A percentile compares a stretch with the other conserved stretches of the same genome.
Conservation (phyloP, 2,888 invertebrate species). For the Apotomis capreana region DNA sequence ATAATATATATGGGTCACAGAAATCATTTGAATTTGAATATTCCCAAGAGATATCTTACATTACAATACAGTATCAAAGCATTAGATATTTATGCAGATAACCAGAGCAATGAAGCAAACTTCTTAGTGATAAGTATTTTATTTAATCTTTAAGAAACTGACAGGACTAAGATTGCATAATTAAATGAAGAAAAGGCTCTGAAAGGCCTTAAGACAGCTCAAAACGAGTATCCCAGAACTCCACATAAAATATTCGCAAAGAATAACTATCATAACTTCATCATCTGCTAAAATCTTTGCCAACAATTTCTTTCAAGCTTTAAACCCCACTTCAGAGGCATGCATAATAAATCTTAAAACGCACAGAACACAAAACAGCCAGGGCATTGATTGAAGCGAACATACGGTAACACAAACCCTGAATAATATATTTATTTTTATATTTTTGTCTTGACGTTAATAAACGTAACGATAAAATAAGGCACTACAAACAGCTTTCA, state of each 20-base stretch:
- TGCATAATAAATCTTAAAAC: slow-evolving; percentile 38
- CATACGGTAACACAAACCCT: too few relatives aligned
- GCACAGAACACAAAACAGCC: slow-evolving; percentile 20
- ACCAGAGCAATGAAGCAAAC: too few relatives aligned
- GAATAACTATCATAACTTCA: slow-evolving; percentile 40
- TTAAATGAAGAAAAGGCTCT: background rate
- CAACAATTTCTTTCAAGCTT: slow-evolving; percentile 39
- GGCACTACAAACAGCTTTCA: too few relatives aligned
- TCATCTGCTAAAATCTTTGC: slow-evolving; percentile 41
- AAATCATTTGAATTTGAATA: too few relatives aligned
- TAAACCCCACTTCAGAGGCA: slow-evolving; percentile 39
- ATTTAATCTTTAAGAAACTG: background rate
- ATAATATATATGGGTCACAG: too few relatives aligned
- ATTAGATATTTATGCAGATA: too few relatives aligned
- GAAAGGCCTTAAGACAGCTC: background rate
- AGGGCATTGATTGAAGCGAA: background rate
- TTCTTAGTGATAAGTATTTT: background rate
- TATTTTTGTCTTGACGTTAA: too few relatives aligned
- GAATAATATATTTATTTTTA: too few relatives aligned
- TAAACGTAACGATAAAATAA: too few relatives aligned
- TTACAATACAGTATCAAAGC: too few relatives aligned
- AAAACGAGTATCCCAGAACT: background rate
- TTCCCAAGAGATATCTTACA: too few relatives aligned
- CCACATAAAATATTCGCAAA: slow-evolving; percentile 26
- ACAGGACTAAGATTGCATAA: background rate